phyloP scores from a whole-genome alignment of 2,797 vertebrate species.

The Diplodus sargus region DNA sequence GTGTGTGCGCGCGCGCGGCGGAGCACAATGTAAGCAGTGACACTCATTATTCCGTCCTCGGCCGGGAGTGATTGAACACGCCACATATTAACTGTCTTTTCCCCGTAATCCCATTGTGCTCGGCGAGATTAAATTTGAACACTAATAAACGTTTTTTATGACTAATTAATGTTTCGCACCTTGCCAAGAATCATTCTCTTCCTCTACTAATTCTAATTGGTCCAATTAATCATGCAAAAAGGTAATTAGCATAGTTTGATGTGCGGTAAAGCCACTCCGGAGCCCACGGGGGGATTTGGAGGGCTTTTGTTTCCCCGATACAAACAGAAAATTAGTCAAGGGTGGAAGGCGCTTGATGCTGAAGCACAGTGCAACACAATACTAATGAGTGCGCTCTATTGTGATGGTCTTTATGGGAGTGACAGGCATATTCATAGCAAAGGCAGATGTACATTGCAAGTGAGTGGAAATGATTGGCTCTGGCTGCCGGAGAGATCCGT shows the following conservation, averaged over 20 bases:
- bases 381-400: constrained; percentile 81
- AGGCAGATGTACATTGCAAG: constrained; percentile 63
- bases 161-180: constrained; percentile 88
- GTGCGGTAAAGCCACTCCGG: constrained; percentile 83
- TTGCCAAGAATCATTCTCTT: constrained; percentile 87
- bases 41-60: constrained; percentile 79
- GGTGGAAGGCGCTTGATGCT: constrained; percentile 77
- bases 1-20: constrained; percentile 35
- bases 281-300: constrained; percentile 79
- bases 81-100: constrained; percentile 82
- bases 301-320: constrained; percentile 83
- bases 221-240: constrained; percentile 88
- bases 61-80: constrained; percentile 77
- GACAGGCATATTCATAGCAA: constrained; percentile 78
- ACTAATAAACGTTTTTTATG: constrained; percentile 85
- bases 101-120: constrained; percentile 84
- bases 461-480: constrained; percentile 61
- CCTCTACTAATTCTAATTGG: constrained; percentile 87
- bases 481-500: constrained; percentile 47
- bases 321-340: constrained; percentile 87
- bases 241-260: constrained; percentile 88
- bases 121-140: constrained; percentile 84
- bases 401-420: constrained; percentile 74
- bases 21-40: constrained; percentile 71
- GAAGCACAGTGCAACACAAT: constrained; percentile 77